Evolutionary conservation across 2,888 invertebrate genomes (phyloP).

Genomic region (Amiota mariae): DNA sequence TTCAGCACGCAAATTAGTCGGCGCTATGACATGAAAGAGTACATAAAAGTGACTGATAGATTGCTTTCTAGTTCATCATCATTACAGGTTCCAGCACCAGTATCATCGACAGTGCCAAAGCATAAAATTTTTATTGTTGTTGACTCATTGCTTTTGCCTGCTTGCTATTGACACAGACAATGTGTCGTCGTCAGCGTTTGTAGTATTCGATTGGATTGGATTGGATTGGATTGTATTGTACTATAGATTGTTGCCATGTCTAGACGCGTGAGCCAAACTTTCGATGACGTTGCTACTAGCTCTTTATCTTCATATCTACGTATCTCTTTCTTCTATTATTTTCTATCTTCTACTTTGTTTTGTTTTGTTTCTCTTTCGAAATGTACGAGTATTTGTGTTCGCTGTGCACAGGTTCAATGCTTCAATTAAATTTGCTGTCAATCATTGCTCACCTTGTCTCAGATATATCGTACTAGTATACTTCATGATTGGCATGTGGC

Average conservation of each 20-base stretch:
- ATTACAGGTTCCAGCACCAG: too few relatives aligned
- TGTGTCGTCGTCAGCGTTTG: background rate
- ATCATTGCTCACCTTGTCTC: slow-evolving; percentile 16
- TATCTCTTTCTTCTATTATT: background rate
- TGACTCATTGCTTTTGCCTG: too few relatives aligned
- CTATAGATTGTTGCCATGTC: background rate
- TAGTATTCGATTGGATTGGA: background rate
- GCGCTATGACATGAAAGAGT: background rate
- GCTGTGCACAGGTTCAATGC: slow-evolving; percentile 6
- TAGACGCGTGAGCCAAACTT: background rate
- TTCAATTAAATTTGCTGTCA: slow-evolving; percentile 19
- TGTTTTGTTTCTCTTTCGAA: background rate
- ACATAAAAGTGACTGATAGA: background rate
- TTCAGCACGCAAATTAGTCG: slow-evolving; percentile 1
- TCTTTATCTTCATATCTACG: background rate
- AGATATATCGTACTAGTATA: too few relatives aligned
- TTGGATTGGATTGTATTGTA: too few relatives aligned
- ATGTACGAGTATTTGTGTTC: background rate
- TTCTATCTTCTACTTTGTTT: too few relatives aligned
- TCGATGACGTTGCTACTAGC: slow-evolving; percentile 4
- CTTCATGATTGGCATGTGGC: background rate
- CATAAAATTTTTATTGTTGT: too few relatives aligned
- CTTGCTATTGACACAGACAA: background rate
- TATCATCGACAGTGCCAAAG: too few relatives aligned
- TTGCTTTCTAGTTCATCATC: slow-evolving; percentile 9